Evolutionary conservation across 2,113 vertebrate genomes (phyloP), one percentile per base, ranked within the genome.

Genomic region (Otus sunia): DNA sequence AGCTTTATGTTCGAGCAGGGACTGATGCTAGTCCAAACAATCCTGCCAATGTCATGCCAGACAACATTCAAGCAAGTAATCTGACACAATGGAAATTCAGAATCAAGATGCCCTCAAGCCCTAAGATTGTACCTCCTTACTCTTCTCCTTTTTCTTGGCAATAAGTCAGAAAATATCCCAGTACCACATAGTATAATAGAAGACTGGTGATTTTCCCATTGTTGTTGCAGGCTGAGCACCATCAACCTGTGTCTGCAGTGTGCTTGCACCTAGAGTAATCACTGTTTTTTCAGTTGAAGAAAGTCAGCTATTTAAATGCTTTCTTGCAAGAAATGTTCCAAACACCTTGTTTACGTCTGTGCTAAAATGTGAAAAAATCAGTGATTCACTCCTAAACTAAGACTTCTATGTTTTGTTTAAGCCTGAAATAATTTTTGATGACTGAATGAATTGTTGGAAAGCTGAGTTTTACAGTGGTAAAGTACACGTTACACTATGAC

Each of bases 51-150:
- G 36, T 56, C 21, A 2, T 27, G 45, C 39, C 63, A 71, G 69
- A 18, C 34, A 66, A 37, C 36, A 47, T 77, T 68, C 55, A 63
- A 64, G 37, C 12, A 53, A 59, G 39, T 55, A 73, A 79, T 32
- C 22, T 56, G 52, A 53, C 71, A 27, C 39, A 20, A 56, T 4
- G 25, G 49, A 62, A 84, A 71, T 20, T 67, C 10, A 6, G 76
- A 81, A 81, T 73, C 26, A 59, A 69, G 45, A 29, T 36, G 75
- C 39, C 41, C 45, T 34, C n/a, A 14, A 60, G 55, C 27, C 1
- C 0, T 27, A 10, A 3, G 1, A 13, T 3, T 47, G 5, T 16
- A 6, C n/a, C 27, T 74, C 59, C 53, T 79, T 8, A 11, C 43
- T 68, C 58, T 78, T 49, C 75, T 72, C 26, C 34, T 69, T 91